Evolutionary conservation across 1,140 invertebrate species (phyloP).

Genomic region (Anastrepha obliqua): DNA sequence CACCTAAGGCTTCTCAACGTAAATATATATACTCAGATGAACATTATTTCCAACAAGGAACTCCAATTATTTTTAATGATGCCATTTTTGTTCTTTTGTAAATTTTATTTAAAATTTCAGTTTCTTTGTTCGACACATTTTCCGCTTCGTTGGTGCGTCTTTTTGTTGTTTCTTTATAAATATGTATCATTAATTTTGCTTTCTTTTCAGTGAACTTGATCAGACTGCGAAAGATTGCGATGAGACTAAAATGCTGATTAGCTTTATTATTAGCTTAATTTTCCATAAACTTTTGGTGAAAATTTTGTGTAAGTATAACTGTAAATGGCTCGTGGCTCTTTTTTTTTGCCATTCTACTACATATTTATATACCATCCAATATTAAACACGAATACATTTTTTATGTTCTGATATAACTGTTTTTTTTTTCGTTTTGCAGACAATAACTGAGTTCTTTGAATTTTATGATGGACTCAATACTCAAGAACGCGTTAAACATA

Average conservation of each 20-base stretch:
- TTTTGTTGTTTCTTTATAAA: not conserved
- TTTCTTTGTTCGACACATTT: not conserved
- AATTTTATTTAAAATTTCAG: not conserved
- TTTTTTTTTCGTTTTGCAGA: too few relatives aligned
- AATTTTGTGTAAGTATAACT: not conserved
- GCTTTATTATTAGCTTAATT: not conserved
- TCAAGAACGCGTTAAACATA: too few relatives aligned
- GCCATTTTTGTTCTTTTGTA: not conserved
- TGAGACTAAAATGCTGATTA: not conserved
- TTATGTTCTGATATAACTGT: too few relatives aligned
- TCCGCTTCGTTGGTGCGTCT: not conserved
- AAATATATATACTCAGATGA: not conserved
- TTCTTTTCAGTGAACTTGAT: not conserved
- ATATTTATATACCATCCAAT: too few relatives aligned
- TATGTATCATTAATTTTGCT: constrained; percentile 14
- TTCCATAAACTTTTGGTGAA: not conserved
- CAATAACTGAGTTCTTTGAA: too few relatives aligned
- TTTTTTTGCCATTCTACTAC: too few relatives aligned
- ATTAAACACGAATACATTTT: too few relatives aligned
- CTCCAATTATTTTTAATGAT: not conserved
- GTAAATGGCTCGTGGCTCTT: too few relatives aligned
- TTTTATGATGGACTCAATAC: too few relatives aligned
- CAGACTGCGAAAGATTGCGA: not conserved
- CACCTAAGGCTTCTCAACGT: not conserved
- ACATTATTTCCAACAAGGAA: not conserved